Conservation (phyloP, 1,140 invertebrate species). For the Magallana ariakensis region DNA sequence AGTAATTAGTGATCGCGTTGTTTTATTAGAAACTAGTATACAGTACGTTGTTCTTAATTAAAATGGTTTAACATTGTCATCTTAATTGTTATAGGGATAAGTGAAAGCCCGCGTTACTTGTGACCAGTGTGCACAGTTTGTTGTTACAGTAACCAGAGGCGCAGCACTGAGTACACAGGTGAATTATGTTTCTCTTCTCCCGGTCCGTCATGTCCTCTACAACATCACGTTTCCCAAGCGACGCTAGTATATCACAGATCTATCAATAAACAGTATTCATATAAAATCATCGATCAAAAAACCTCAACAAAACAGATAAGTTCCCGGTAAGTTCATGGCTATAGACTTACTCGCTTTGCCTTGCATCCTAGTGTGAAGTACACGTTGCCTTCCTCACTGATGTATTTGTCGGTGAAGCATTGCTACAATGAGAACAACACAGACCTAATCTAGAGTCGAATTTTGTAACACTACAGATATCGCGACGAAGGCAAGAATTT, state of each 20-base stretch:
- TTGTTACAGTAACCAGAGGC: slow-evolving; percentile 50
- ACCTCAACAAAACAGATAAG: neutral
- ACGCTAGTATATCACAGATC: slow-evolving; percentile 44
- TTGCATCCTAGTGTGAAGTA: slow-evolving; percentile 44
- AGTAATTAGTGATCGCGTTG: too few relatives aligned
- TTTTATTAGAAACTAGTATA: too few relatives aligned
- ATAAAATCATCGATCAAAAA: neutral
- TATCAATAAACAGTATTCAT: neutral
- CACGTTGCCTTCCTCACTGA: slow-evolving; percentile 40
- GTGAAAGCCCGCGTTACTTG: slow-evolving; percentile 40
- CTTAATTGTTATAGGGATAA: neutral
- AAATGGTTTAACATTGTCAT: too few relatives aligned
- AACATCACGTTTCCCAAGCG: slow-evolving; percentile 46
- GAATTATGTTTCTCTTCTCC: slow-evolving; percentile 46
- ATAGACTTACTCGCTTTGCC: slow-evolving; percentile 35
- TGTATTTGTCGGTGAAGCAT: slow-evolving; percentile 52
- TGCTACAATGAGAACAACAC: slow-evolving; percentile 34
- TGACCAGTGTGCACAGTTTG: slow-evolving; percentile 42
- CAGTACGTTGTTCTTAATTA: too few relatives aligned
- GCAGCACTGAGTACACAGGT: slow-evolving; percentile 51
- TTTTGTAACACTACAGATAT: neutral
- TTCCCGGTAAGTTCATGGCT: neutral
- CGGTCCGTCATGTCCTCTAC: neutral
- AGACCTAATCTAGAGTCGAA: too few relatives aligned
- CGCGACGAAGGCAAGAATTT: too few relatives aligned